phyloP scores from a whole-genome alignment of 30 jellyfish, hydroid and myxozoan species.

The Pelagia noctiluca region DNA sequence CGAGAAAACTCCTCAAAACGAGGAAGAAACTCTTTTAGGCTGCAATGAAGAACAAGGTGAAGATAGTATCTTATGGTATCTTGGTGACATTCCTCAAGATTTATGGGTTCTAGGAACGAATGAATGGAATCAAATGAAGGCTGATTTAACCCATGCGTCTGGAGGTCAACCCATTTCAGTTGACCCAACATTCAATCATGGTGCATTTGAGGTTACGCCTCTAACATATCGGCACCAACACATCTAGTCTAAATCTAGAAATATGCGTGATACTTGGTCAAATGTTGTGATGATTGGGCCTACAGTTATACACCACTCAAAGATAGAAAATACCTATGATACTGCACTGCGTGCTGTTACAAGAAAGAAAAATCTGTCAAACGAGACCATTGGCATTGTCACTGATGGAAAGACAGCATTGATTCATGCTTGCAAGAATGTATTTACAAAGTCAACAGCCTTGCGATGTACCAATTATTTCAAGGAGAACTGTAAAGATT shows the following conservation, averaged over 20 bases:
- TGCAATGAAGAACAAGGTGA: not conserved
- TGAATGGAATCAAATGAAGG: constrained; percentile 4
- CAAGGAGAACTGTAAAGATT: constrained; percentile 24
- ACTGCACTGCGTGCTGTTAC: constrained; percentile 20
- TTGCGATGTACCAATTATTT: constrained; percentile 37
- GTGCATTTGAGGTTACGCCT: constrained; percentile 24
- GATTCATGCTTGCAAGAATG: constrained; percentile 19
- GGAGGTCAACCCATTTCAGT: constrained; percentile 10
- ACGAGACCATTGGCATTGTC: constrained; percentile 11
- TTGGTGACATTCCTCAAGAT: not conserved
- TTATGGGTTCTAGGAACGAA: constrained; percentile 33
- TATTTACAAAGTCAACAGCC: constrained; percentile 14
- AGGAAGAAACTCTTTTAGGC: not conserved
- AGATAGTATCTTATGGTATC: not conserved
- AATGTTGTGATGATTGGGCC: constrained; percentile 37
- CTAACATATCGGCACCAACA: constrained; percentile 14
- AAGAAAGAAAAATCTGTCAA: constrained; percentile 1
- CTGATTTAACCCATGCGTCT: not conserved
- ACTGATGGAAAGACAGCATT: constrained; percentile 43
- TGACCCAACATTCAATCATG: constrained; percentile 21
- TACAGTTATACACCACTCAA: constrained; percentile 9
- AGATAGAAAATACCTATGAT: constrained; percentile 31
- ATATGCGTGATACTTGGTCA: not conserved
- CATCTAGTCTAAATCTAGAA: constrained; percentile 11
- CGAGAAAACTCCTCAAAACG: not conserved